Evolutionary conservation across 2,888 invertebrate genomes (phyloP).

Genomic region (Orthosia incerta): DNA sequence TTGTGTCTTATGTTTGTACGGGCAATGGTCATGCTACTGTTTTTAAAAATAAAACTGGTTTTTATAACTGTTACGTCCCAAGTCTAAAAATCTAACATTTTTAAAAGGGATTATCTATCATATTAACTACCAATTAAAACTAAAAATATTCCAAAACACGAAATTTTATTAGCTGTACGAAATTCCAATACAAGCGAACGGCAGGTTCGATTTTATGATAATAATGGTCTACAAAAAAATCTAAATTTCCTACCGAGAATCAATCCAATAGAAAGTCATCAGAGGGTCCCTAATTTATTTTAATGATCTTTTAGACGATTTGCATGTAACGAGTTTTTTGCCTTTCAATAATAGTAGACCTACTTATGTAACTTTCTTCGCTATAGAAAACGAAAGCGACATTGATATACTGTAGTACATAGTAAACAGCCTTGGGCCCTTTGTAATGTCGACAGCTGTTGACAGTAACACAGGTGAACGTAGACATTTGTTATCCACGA

Average conservation of each 20-base stretch:
- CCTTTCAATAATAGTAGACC: not conserved
- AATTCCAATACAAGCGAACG: no score
- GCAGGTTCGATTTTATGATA: no score
- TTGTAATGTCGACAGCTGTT: not conserved
- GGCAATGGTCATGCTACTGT: no score
- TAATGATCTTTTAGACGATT: constrained; percentile 1
- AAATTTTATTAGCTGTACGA: no score
- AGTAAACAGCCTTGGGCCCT: constrained; percentile 17
- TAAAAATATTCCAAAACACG: no score
- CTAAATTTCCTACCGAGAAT: not conserved
- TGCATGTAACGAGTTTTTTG: constrained; percentile 1
- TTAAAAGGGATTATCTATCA: no score
- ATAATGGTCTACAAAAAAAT: not conserved
- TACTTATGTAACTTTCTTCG: constrained; percentile 31
- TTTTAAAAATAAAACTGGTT: no score
- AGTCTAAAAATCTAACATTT: no score
- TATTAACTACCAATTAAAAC: no score
- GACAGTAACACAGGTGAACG: not conserved
- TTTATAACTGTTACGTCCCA: no score
- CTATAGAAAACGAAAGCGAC: constrained; percentile 35
- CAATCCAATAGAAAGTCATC: not conserved
- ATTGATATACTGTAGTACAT: constrained; percentile 3
- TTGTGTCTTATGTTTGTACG: no score
- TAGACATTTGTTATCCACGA: no score
- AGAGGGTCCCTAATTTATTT: not conserved